Base-by-base conservation (phyloP, 2,888 invertebrate genomes). In the Sinotaia quadrata region DNA sequence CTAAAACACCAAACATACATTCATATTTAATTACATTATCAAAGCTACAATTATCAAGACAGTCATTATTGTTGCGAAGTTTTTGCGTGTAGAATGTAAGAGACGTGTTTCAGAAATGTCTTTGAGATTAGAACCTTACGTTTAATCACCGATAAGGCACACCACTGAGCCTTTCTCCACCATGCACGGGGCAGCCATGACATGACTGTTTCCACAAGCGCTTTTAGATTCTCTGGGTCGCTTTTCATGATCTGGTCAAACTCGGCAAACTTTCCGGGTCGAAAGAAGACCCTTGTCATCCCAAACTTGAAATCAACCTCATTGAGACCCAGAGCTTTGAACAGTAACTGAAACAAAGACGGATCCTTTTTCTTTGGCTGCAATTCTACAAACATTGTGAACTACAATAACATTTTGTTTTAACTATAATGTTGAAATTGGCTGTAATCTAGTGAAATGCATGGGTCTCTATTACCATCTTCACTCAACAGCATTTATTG, bases 201-300 rank as follows among this genome's bases (percentile, higher is more conserved):
- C 83, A 95, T 93, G 44, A 98, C 97, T 80, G 93, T 93, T 58
- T 92, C 92, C 33, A 98, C 94, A 82, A 98, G 93, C 34, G 92
- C 90, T 76, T 92, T 91, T 79, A 99, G 90, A 89, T 94, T 95
- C 78, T 96, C 97, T 0, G 97, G 96, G 89, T 98, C 98, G 0
- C 96, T 96, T 84, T 93, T 93, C 96, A 99, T 95, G 81, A 98
- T 95, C 81, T 94, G 93, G 89, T 98, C 98, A 89, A 98, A 90
- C 90, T 99, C 98, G 0, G 97, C 94, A 90, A 98, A 98, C 89
- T 98, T 99, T 65, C 98, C 98, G 0, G 98, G 97, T 0, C 97
- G 92, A 91, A 99, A 99, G 91, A 99, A 99, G 21, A 99, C 97
- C 85, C 95, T 94, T 0, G 98, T 97, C 81, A 97, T 91, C 24